Evolutionary conservation across 2,797 vertebrate genomes (phyloP), one percentile per base, ranked within the genome.

Genomic region (Enteromius anoplus): DNA sequence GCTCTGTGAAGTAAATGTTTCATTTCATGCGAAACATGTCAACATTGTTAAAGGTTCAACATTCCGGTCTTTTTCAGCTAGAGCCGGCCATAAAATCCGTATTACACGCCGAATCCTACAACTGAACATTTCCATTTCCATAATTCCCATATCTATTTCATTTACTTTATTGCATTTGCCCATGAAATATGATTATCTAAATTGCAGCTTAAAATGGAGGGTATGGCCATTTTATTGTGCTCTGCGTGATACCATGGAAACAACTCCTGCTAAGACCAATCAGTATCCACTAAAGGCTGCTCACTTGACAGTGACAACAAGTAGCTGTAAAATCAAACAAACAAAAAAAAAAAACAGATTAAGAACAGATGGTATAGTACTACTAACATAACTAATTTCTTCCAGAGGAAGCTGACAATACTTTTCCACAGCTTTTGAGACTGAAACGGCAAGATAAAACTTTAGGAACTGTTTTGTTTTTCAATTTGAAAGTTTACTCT

Each of bases 111-210:
- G 55, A 83, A 83, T 21, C 40, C 47, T 32, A 60, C 75, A 70
- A 77, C 53, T 49, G 49, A 76, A 83, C 17, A 77, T 64, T 78
- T 45, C 49, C 17, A 83, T 77, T 78, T 80, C 51, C 75, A 78
- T 77, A 78, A 82, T 82, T 82, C 72, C 21, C 82, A 64, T 78
- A 78, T 83, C 75, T 71, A 37, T 83, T 77, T 83, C 82, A 78
- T 83, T 83, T 76, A 40, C 60, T 82, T 82, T 83, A 83, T 83
- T 83, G 75, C 73, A 62, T 83, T 83, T 62, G 15, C 29, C 29
- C 53, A 71, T 78, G 82, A 83, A 83, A 77, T 78, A 77, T 70
- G 75, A 77, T 83, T 83, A 70, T 71, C 82, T 62, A 77, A 83
- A 77, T 78, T 78, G 51, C 73, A 71, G 51, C 64, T 12, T 77